These are phyloP conservation scores for Procapra przewalskii DNA, from an alignment of 2,113 vertebrate genomes.

Conservation along the genomic window DNA sequence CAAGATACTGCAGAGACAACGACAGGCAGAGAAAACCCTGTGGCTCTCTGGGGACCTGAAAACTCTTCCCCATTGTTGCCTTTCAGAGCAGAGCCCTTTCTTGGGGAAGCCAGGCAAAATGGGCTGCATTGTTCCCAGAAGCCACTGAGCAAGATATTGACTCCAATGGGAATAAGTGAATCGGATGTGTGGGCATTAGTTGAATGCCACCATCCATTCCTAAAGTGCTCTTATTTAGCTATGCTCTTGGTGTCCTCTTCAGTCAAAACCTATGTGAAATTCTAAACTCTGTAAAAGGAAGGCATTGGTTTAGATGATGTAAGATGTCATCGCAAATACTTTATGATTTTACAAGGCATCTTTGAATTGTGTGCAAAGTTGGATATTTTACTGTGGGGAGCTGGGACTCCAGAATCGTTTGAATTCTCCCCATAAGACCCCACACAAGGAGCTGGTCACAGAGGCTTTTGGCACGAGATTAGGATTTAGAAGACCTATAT, in stretches of 20 bases:
- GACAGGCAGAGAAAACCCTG: not conserved
- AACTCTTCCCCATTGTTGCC: conserved; percentile 20
- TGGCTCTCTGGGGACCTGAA: conserved; percentile 31
- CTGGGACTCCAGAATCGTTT: not conserved
- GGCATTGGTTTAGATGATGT: not conserved
- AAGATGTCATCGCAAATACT: not conserved
- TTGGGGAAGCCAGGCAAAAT: conserved; percentile 27
- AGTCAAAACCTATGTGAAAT: conserved; percentile 45
- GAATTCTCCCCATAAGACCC: not conserved
- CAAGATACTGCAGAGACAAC: conserved; percentile 83
- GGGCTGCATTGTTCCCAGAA: not conserved
- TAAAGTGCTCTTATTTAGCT: conserved; percentile 40
- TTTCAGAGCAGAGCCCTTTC: conserved; percentile 32
- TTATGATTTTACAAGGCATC: not conserved
- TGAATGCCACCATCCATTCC: conserved; percentile 3
- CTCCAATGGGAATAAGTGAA: not conserved
- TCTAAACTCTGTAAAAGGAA: conserved; percentile 24
- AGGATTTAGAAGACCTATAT: not conserved
- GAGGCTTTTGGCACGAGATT: not conserved
- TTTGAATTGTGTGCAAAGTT: conserved; percentile 11
- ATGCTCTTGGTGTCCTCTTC: not conserved
- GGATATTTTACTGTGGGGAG: not conserved
- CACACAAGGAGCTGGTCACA: not conserved
- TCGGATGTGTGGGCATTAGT: not conserved
- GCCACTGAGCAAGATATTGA: not conserved